Evolutionary conservation across 2,797 vertebrate genomes (phyloP), one percentile per base, ranked within the genome.

Genomic region (Gastrophryne carolinensis): DNA sequence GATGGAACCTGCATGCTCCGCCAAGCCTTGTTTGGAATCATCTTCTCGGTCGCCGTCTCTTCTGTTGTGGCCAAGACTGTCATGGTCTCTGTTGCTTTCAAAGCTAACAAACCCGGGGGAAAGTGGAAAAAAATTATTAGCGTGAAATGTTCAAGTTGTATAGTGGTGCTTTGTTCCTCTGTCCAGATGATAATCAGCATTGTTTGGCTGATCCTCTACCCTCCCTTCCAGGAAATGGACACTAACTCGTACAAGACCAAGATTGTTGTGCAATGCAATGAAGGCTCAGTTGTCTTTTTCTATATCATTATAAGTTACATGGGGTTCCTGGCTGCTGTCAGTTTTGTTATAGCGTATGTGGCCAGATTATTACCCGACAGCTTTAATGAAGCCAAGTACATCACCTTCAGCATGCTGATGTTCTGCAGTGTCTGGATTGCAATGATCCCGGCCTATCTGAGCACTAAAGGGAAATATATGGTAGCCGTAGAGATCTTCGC

Each of bases 361-460:
- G 75, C 39, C 3, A 72, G 70, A 2, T 66, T 47, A 10, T 27
- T 78, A 34, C 75, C 69, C 0, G 30, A 57, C 13, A 70, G 34
- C 19, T 70, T 70, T 15, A 70, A 70, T 39, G 67, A 72, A n/a
- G 19, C 10, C n/a, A 47, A 73, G 6, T 35, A 12, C 27, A 77
- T 77, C 47, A 69, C 64, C 21, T 73, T 73, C 58, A 80, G 65
- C 32, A 65, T 73, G 73, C 21, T 73, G n/a, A 21, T 77, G 27
- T 77, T 80, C 44, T 77, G 57, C n/a, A 52, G 64, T 44, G 27
- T 80, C 3, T 80, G 69, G 63, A 30, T 73, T 19, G 24, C 62
- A 8, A 64, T 68, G 11, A 60, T 60, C 27, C 57, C 57, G 27
- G 57, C 44, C 37, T 69, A 29, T 49, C 57, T 30, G 9, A 72